A percentile compares a stretch with the other conserved stretches of the same genome.
Conservation (phyloP, 1,140 invertebrate genomes). For the Zaprionus taronus region DNA sequence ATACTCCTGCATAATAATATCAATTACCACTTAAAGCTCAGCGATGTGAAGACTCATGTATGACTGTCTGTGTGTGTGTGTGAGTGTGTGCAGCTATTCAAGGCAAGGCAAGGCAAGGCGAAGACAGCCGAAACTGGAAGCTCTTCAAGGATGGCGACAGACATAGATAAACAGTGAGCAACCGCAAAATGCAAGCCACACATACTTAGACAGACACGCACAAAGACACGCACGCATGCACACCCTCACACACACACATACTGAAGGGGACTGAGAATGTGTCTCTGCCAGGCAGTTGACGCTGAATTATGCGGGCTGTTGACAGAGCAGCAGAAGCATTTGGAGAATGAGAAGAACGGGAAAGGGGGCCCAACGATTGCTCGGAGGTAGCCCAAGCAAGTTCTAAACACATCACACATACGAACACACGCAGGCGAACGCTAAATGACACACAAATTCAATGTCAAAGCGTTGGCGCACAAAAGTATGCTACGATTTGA, state of each 20-base stretch:
- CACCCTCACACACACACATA: not conserved
- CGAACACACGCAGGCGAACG: constrained; percentile 25
- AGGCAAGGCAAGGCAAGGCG: not conserved
- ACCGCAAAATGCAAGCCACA: constrained; percentile 53
- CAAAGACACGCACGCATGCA: constrained; percentile 25
- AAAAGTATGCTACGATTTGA: constrained; percentile 53
- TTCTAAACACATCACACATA: constrained; percentile 30
- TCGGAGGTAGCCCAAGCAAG: constrained; percentile 20
- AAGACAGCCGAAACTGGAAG: constrained; percentile 12
- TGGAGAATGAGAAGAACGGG: too few relatives aligned
- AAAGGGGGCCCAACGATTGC: not conserved
- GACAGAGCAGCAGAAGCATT: constrained; percentile 18
- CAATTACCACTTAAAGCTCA: constrained; percentile 5
- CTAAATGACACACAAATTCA: constrained; percentile 64
- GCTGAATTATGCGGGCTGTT: constrained; percentile 58
- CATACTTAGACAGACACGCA: constrained; percentile 2
- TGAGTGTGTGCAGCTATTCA: constrained; percentile 14
- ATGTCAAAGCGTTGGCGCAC: constrained; percentile 60
- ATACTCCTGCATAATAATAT: not conserved
- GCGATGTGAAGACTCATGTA: not conserved
- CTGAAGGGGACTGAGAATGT: constrained; percentile 15
- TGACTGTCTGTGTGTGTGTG: not conserved
- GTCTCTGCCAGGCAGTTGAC: constrained; percentile 38
- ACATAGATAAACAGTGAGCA: constrained; percentile 38
- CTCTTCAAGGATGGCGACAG: not conserved